Evolutionary conservation across 2,113 vertebrate genomes (phyloP), one percentile per base, ranked within the genome.

Genomic region (Prinia subflava): DNA sequence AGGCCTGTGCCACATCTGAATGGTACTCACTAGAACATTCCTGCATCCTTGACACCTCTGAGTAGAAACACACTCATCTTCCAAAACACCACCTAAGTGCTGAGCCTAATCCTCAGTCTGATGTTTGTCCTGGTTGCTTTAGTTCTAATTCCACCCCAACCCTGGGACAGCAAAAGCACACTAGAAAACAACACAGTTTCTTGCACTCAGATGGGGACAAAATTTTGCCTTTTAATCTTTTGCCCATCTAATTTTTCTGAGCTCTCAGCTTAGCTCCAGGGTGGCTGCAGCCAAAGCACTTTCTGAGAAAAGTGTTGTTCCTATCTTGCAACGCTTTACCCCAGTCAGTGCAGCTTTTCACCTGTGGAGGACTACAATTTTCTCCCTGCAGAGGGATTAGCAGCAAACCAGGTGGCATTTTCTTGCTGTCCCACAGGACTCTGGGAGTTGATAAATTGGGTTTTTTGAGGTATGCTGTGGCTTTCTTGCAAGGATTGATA

Each of bases 391-490:
- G n/a, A 41, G 14, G 10, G 4, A 6, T 56, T 73, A 71, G 25
- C 1, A 0, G 27, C n/a, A 60, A 13, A 68, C 10, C 1, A 2
- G 19, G 24, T 46, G 33, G 15, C 0, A 1, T 50, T 57, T 77
- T 37, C 25, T 49, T 3, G 1, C 55, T 28, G 7, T 3, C 11
- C 27, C 18, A n/a, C n/a, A 87, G n/a, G 13, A 71, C 24, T 1
- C 1, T 37, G 19, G 3, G 6, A 11, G 4, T 1, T 46, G 9
- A 9, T 59, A 82, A 47, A 6, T 11, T 35, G 11, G 5, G 11
- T 20, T 75, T 71, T 49, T 57, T 5, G 1, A 75, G 37, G 14
- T 42, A 3, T 63, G 10, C 15, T 77, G 8, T 8, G 13, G 42
- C 39, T 25, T 37, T 83, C 46, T 63, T 83, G 37, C 28, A 63